Conservation (phyloP, 1,140 invertebrate genomes). For the Hylaeus anthracinus region DNA sequence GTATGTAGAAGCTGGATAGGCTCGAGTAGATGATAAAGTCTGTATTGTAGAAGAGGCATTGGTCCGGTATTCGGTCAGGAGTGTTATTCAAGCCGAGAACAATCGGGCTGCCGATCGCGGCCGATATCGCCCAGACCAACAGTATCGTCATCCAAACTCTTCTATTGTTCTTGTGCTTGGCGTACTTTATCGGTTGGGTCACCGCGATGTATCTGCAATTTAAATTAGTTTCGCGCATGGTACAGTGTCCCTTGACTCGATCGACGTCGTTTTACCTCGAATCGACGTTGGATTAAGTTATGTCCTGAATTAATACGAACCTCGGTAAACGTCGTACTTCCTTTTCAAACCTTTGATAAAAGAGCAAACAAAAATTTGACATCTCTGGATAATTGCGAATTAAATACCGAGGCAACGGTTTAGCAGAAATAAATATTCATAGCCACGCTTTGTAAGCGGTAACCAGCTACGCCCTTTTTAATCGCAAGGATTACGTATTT, state of each 20-base stretch:
- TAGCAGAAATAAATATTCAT: not conserved
- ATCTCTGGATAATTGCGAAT: too few species aligned
- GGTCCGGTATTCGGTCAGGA: slow-evolving; percentile 87
- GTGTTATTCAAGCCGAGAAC: slow-evolving; percentile 97
- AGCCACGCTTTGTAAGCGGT: not conserved
- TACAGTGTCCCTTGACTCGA: slow-evolving; percentile 16
- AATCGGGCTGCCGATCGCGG: slow-evolving; percentile 98
- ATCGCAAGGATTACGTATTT: too few species aligned
- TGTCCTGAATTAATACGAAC: too few species aligned
- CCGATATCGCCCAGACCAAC: slow-evolving; percentile 98
- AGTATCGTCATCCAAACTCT: slow-evolving; percentile 97
- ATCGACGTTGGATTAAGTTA: not conserved
- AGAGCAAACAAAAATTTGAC: too few species aligned
- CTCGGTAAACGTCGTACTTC: too few species aligned
- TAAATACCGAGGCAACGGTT: too few species aligned
- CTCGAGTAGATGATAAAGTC: slow-evolving; percentile 99
- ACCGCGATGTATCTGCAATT: slow-evolving; percentile 96
- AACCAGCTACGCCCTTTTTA: not conserved
- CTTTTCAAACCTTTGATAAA: too few species aligned
- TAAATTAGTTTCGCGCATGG: slow-evolving; percentile 52
- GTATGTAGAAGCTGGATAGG: slow-evolving; percentile 99
- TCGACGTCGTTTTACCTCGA: slow-evolving; percentile 25
- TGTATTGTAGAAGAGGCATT: slow-evolving; percentile 98
- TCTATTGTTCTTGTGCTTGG: slow-evolving; percentile 98
- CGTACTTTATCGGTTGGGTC: slow-evolving; percentile 99